These are phyloP conservation scores for Orthonevra nobilis DNA, from an alignment of 2,888 invertebrate genomes.

Conservation along the genomic window DNA sequence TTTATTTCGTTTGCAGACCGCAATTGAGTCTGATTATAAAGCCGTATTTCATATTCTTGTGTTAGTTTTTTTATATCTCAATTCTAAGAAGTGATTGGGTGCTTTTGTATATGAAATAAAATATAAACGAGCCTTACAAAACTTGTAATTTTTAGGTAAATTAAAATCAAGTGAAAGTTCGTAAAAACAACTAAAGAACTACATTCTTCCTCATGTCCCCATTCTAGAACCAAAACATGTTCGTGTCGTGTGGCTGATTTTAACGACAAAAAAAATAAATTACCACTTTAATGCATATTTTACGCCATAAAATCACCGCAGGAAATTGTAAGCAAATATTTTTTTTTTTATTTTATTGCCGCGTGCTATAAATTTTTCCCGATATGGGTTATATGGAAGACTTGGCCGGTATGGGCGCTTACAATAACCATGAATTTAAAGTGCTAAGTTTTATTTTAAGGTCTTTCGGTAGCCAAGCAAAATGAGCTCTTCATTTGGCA, in stretches of 20 bases:
- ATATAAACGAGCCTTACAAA: too few relatives aligned
- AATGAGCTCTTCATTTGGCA: neutral
- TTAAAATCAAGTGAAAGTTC: too few relatives aligned
- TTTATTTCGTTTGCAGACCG: constrained; percentile 26
- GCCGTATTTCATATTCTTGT: constrained; percentile 7
- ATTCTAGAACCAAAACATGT: too few relatives aligned
- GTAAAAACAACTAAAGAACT: too few relatives aligned
- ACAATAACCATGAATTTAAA: constrained; percentile 8
- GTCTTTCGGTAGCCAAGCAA: neutral
- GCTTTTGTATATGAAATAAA: constrained; percentile 20
- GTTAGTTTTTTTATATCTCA: constrained; percentile 45
- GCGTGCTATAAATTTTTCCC: neutral
- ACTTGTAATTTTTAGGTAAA: too few relatives aligned
- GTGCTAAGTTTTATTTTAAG: neutral
- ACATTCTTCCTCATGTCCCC: too few relatives aligned
- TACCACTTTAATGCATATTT: too few relatives aligned
- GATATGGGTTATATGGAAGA: neutral
- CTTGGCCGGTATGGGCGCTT: neutral
- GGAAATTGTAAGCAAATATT: neutral
- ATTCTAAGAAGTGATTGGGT: constrained; percentile 39
- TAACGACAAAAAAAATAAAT: too few relatives aligned
- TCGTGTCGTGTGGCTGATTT: too few relatives aligned
- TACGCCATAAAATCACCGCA: neutral
- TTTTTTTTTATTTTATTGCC: neutral
- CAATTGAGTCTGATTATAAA: constrained; percentile 2